Evolutionary conservation across 2,888 invertebrate genomes (phyloP), one percentile per base, ranked within the genome.

Genomic region (Pheosia tremula): DNA sequence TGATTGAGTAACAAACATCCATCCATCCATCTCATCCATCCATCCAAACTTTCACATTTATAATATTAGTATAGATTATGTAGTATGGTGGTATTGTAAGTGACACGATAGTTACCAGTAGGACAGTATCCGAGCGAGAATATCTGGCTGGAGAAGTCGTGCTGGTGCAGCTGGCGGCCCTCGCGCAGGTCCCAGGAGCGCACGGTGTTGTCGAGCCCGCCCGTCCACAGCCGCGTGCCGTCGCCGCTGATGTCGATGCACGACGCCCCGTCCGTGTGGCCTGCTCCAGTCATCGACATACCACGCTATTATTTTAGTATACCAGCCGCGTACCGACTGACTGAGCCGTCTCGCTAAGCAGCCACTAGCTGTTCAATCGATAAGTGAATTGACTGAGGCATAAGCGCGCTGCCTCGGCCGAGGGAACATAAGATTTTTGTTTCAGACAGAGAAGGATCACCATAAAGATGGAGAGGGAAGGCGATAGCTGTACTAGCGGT

Each of bases 211-310:
- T 99, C 99, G 62, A 99, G 94, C 0, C 99, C 99, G 65, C 99
- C 99, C 11, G 99, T 99, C 97, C 97, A 97, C 71, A 97, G 91
- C 75, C 97, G 97, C 43, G 96, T 96, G 62, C 99, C 99, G 88
- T 99, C 99, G 37, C 97, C 96, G 63, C 98, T 98, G 65, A 99
- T 98, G 92, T 99, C 99, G 83, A 99, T 99, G 90, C 99, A 99
- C 64, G 98, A 98, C 60, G 99, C 99, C 71, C 99, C 99, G 90
- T 99, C 99, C 62, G 98, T 98, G 91, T 99, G 99, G 0, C 99
- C 94, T 94, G 78, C 24, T 24, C 24, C 24, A 24, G 24, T 24
- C 24, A 24, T 24, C 24, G 0, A n/a, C 56, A 24, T 47, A 43
- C 11, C 52, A 41, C 10, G 45, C 43, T 38, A 43, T 41, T 13